A percentile compares a stretch with the other conserved stretches of the same genome.
Conservation (phyloP, 2,888 invertebrate species). For the Habroteleia sp. region DNA sequence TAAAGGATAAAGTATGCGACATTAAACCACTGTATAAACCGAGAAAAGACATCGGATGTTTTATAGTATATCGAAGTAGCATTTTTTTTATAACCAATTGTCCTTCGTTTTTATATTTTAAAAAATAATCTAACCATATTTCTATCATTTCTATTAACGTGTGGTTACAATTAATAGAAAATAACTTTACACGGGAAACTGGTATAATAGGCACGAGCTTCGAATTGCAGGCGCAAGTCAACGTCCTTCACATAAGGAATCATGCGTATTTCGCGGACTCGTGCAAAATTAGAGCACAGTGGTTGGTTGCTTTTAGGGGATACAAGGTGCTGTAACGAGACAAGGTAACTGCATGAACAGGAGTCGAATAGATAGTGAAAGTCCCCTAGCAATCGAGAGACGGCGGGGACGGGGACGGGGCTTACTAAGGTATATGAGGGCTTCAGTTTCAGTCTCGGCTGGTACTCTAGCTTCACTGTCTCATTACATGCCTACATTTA, state of each 20-base stretch:
- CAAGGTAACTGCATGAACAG: conserved; percentile 71
- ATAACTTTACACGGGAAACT: no score
- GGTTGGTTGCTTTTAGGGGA: conserved; percentile 70
- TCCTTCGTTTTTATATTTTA: no score
- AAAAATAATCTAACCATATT: no score
- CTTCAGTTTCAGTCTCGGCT: conserved; percentile 77
- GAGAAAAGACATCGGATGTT: no score
- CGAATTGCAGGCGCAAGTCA: background rate
- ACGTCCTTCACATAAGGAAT: conserved; percentile 48
- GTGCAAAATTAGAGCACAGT: conserved; percentile 47
- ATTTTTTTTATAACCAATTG: no score
- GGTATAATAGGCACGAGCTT: background rate
- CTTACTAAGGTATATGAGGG: conserved; percentile 80
- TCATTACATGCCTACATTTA: conserved; percentile 74
- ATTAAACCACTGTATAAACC: no score
- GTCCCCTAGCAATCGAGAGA: conserved; percentile 70
- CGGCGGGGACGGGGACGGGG: conserved; percentile 67
- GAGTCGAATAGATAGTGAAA: conserved; percentile 79
- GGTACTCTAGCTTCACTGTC: conserved; percentile 80
- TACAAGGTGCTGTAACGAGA: conserved; percentile 75
- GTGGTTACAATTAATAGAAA: no score
- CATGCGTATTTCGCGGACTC: conserved; percentile 30
- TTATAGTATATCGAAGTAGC: no score
- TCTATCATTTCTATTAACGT: no score
- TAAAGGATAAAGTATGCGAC: no score